These are phyloP conservation scores for Ageneiosus marmoratus DNA, from an alignment of 2,113 vertebrate species.

Conservation along the genomic window DNA sequence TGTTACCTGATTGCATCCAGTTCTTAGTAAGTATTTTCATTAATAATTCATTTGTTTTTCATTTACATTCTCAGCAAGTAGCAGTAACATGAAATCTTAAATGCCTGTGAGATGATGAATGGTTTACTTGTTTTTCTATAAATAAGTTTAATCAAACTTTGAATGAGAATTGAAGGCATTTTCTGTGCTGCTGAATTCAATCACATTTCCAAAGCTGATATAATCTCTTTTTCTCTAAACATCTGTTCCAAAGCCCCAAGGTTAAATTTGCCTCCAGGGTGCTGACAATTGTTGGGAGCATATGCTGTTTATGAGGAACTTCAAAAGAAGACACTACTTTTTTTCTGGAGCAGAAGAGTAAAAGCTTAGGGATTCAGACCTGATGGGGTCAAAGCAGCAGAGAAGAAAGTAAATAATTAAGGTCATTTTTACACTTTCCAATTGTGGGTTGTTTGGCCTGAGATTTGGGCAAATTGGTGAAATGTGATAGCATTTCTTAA, in stretches of 20 bases:
- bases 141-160: constrained; percentile 43
- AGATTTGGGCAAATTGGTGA: background rate
- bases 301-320: constrained; percentile 72
- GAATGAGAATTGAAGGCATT: constrained; percentile 33
- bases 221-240: constrained; percentile 59
- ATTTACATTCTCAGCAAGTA: constrained; percentile 43
- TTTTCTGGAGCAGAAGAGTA: constrained; percentile 40
- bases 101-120: constrained; percentile 14
- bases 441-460: background rate
- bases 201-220: constrained; percentile 58
- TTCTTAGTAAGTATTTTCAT: constrained; percentile 25
- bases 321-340: constrained; percentile 53
- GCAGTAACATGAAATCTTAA: constrained; percentile 46
- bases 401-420: background rate
- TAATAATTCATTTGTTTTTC: constrained; percentile 52
- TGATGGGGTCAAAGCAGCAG: constrained; percentile 17
- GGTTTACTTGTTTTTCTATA: constrained; percentile 24
- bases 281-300: constrained; percentile 64
- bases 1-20: constrained; percentile 29
- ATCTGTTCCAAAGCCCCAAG: constrained; percentile 69
- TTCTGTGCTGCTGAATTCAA: constrained; percentile 58
- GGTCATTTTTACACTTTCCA: background rate
- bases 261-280: constrained; percentile 69
- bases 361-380: constrained; percentile 26
- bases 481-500: background rate